Evolutionary conservation across 2,113 vertebrate species (phyloP).

Genomic region (Dryoscopus gambensis): DNA sequence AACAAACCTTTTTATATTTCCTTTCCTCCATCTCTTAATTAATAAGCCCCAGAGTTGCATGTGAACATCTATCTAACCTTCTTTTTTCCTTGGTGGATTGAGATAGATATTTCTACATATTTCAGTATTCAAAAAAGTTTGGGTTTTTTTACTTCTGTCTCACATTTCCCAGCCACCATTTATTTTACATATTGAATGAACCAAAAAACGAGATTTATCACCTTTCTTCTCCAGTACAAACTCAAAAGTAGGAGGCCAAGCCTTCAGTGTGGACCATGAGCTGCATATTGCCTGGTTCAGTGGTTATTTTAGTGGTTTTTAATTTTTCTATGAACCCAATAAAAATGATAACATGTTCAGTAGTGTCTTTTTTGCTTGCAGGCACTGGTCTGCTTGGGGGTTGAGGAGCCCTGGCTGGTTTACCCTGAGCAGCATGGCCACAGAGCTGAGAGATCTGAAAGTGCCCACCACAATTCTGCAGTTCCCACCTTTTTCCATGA

Average conservation of each 20-base stretch:
- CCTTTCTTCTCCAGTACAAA: neutral
- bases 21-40: neutral
- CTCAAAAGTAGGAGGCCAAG: neutral
- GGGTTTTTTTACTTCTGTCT: neutral
- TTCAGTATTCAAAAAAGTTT: neutral
- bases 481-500: neutral
- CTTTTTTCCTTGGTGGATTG: neutral
- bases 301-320: neutral
- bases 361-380: neutral
- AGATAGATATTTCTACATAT: neutral
- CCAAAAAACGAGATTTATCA: neutral
- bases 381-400: fast-evolving
- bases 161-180: neutral
- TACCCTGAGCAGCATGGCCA: neutral
- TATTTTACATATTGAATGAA: neutral
- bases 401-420: neutral
- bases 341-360: neutral
- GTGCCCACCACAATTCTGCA: fast-evolving
- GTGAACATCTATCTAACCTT: neutral
- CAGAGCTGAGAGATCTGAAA: neutral
- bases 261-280: neutral
- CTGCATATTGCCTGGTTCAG: neutral
- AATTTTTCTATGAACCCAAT: neutral
- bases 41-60: neutral
- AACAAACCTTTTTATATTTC: neutral